These are phyloP conservation scores for Tipula lateralis DNA, from an alignment of 2,888 invertebrate genomes.

Conservation along the genomic window DNA sequence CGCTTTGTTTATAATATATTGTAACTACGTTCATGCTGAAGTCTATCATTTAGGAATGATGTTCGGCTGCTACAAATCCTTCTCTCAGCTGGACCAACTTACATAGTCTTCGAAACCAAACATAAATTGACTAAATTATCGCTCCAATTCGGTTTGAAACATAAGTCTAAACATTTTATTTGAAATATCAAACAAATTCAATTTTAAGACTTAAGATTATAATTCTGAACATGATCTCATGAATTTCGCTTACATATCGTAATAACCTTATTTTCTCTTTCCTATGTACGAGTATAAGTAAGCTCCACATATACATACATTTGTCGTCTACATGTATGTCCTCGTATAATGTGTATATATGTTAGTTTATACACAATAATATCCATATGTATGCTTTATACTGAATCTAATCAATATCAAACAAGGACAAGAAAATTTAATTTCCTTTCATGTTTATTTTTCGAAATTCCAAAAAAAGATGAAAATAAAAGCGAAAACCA, in stretches of 20 bases:
- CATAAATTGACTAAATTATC: neutral
- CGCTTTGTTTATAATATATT: no score
- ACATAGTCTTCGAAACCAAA: neutral
- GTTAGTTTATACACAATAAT: neutral
- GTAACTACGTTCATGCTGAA: no score
- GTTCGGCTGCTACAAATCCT: no score
- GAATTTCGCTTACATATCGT: conserved; percentile 24
- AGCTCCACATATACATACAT: neutral
- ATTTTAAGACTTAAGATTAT: conserved; percentile 19
- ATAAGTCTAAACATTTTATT: conserved; percentile 1
- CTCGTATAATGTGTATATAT: neutral
- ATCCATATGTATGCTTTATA: neutral
- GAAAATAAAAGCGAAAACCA: neutral
- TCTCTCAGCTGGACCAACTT: no score
- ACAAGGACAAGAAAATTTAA: conserved; percentile 24
- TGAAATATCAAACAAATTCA: conserved; percentile 14
- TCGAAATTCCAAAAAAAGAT: neutral
- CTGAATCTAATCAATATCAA: conserved; percentile 24
- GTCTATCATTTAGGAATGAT: no score
- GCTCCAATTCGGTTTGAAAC: neutral
- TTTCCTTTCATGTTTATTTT: conserved; percentile 11
- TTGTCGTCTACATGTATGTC: neutral
- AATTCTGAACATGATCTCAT: conserved; percentile 1
- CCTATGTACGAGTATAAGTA: neutral
- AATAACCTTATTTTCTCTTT: neutral